Percentiles rank a stretch among this genome's conserved stretches.
phyloP scores from a whole-genome alignment of 2,888 invertebrate genomes.

The Tinea semifulvella region DNA sequence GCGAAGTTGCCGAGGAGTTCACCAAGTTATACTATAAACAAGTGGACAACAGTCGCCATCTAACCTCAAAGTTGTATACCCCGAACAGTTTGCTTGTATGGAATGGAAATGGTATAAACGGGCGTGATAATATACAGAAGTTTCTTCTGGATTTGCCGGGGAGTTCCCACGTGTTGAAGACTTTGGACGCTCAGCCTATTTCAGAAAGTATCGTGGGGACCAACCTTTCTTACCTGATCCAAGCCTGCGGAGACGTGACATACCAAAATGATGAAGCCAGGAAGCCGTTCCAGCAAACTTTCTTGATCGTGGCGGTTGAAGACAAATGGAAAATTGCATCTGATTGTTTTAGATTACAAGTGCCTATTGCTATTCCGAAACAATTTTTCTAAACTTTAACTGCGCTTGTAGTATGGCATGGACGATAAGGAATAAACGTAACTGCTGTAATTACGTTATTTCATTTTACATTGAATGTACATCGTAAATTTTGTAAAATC shows the following conservation, averaged over 20 bases:
- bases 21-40: slow-evolving; percentile 89
- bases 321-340: slow-evolving; percentile 95
- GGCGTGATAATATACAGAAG: slow-evolving; percentile 84
- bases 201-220: slow-evolving; percentile 77
- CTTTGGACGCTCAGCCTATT: slow-evolving; percentile 90
- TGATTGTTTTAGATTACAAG: slow-evolving; percentile 87
- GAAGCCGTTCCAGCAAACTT: slow-evolving; percentile 84
- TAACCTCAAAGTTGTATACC: slow-evolving; percentile 83
- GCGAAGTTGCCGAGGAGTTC: slow-evolving; percentile 88
- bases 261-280: slow-evolving; percentile 67
- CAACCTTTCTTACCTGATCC: slow-evolving; percentile 84
- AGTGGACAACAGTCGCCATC: slow-evolving; percentile 85
- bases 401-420: too few species aligned
- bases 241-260: slow-evolving; percentile 83
- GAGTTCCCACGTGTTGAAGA: slow-evolving; percentile 78
- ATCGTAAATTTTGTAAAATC: too few species aligned
- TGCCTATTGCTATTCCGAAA: slow-evolving; percentile 36
- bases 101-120: slow-evolving; percentile 90
- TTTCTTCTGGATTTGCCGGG: slow-evolving; percentile 86
- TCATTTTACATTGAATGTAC: too few species aligned
- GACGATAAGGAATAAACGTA: too few species aligned
- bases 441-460: too few species aligned
- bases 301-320: slow-evolving; percentile 85
- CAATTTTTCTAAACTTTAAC: slow-evolving; percentile 10
- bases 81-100: slow-evolving; percentile 87